Percentiles rank a stretch among this genome's conserved stretches.
Conservation (phyloP, 2,113 vertebrate species). For the Antigone vipio region DNA sequence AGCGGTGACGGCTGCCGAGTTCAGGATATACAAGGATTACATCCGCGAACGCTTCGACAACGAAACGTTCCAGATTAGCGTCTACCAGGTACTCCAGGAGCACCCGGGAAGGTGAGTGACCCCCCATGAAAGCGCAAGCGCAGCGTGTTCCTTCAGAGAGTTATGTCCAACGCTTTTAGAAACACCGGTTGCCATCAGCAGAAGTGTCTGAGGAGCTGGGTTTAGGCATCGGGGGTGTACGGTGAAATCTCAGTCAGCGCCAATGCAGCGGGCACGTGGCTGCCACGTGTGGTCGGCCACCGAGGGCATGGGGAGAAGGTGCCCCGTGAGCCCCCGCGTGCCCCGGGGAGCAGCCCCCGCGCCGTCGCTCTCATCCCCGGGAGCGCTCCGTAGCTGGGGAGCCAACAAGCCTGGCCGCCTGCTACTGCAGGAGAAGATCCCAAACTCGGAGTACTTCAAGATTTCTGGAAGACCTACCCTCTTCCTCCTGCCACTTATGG, state of each 20-base stretch:
- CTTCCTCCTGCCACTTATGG: background rate
- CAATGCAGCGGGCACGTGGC: background rate
- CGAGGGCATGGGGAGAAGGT: rapidly evolving
- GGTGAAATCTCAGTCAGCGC: rapidly evolving
- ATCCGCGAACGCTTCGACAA: constrained; percentile 85
- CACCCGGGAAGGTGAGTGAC: constrained; percentile 80
- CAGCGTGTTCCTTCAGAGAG: background rate
- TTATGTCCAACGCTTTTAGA: rapidly evolving
- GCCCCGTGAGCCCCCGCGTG: rapidly evolving
- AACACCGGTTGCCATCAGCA: background rate
- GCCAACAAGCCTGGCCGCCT: background rate
- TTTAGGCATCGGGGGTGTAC: too few species aligned
- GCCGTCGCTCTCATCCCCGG: background rate
- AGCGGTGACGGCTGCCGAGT: constrained; percentile 89
- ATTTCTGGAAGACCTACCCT: background rate
- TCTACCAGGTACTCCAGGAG: constrained; percentile 91
- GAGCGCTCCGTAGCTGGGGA: background rate
- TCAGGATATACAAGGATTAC: constrained; percentile 92
- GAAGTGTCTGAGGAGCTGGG: background rate
- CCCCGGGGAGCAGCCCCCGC: background rate
- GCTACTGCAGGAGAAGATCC: background rate
- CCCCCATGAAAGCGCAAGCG: rapidly evolving
- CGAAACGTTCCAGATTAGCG: constrained; percentile 86
- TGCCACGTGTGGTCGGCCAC: background rate
- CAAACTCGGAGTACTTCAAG: background rate